These are phyloP conservation scores for Girardinichthys multiradiatus DNA, from an alignment of 2,113 vertebrate genomes.

Conservation along the genomic window DNA sequence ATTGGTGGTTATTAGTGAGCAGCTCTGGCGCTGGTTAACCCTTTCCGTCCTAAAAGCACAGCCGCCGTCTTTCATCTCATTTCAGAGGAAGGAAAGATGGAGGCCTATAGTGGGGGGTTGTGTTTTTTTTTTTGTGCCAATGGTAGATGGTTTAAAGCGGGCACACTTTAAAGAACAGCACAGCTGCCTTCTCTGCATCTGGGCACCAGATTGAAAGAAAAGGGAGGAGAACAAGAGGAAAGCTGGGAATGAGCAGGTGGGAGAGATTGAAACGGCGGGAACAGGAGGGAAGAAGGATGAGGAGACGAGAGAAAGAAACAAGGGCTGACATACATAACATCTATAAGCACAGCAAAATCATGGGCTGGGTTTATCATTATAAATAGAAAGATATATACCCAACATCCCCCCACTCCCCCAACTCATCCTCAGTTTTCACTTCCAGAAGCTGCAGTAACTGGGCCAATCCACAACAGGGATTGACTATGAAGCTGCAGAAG, in stretches of 20 bases:
- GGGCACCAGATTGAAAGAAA: slow-evolving; percentile 52
- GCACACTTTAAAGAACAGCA: slow-evolving; percentile 67
- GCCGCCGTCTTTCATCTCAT: slow-evolving; percentile 65
- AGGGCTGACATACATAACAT: slow-evolving; percentile 78
- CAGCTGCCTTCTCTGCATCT: slow-evolving; percentile 72
- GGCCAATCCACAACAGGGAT: slow-evolving; percentile 79
- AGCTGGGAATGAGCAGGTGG: slow-evolving; percentile 29
- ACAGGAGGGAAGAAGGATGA: slow-evolving; percentile 11
- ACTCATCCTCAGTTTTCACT: slow-evolving; percentile 54
- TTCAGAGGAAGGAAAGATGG: slow-evolving; percentile 53
- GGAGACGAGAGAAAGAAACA: slow-evolving; percentile 59
- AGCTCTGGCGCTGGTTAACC: slow-evolving; percentile 59
- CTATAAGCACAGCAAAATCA: slow-evolving; percentile 66
- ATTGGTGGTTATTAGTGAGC: slow-evolving; percentile 75
- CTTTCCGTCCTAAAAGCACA: slow-evolving; percentile 54
- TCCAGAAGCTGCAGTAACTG: slow-evolving; percentile 73
- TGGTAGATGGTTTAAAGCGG: slow-evolving; percentile 63
- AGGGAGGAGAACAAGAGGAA: slow-evolving; percentile 22
- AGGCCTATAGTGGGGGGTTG: slow-evolving; percentile 62
- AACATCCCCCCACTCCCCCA: slow-evolving; percentile 39
- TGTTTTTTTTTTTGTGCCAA: slow-evolving; percentile 52
- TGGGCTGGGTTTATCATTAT: slow-evolving; percentile 59
- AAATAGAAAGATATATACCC: slow-evolving; percentile 55
- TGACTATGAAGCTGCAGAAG: slow-evolving; percentile 68
- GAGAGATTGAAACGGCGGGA: slow-evolving; percentile 45